Conservation (phyloP, 2,888 invertebrate species). For the Homarus gammarus region DNA sequence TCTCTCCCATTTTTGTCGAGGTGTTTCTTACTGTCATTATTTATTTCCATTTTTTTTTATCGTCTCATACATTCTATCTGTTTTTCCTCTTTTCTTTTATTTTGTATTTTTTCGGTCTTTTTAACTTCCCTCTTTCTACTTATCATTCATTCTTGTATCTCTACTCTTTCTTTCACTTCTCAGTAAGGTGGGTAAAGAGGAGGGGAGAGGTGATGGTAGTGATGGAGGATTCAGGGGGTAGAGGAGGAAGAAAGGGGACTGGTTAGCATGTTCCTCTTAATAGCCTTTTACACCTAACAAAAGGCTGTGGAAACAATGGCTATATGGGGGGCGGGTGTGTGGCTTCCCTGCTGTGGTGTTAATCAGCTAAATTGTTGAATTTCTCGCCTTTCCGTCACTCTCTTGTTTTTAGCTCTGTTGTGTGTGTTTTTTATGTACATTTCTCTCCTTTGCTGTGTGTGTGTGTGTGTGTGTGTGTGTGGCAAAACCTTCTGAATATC, state of each 20-base stretch:
- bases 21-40: no score
- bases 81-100: background rate
- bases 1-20: background rate
- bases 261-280: conserved; percentile 57
- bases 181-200: no score
- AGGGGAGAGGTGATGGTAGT: no score
- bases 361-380: conserved; percentile 38
- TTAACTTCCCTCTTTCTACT: background rate
- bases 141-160: background rate
- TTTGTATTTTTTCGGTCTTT: background rate
- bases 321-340: conserved; percentile 11
- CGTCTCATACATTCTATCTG: no score
- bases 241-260: no score
- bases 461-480: background rate
- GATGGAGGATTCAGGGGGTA: no score
- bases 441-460: background rate
- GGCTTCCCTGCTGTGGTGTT: conserved; percentile 27
- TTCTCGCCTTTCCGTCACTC: conserved; percentile 62
- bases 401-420: no score
- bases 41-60: no score
- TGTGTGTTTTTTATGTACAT: conserved; percentile 14
- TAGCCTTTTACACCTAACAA: conserved; percentile 58
- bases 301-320: conserved; percentile 29
- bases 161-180: background rate
- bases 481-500: background rate